A percentile compares a stretch with the other conserved stretches of the same genome.
Evolutionary conservation across 2,888 invertebrate species (phyloP).

Genomic region (Syrphus vitripennis): DNA sequence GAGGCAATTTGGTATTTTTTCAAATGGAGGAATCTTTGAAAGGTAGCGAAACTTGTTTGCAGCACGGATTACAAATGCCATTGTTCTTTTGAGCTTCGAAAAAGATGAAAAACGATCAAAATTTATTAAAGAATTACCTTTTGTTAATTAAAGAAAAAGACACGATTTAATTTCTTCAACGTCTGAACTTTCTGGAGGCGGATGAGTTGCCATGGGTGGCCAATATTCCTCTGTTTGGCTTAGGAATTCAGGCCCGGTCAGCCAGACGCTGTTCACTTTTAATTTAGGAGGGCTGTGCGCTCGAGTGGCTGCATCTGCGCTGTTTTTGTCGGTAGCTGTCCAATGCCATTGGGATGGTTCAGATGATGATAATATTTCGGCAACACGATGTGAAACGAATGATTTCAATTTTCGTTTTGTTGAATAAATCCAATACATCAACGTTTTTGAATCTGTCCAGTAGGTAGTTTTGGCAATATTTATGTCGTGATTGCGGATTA

Average conservation of each 20-base stretch:
- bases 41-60: neutral
- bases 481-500: constrained; percentile 22
- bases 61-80: neutral
- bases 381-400: constrained; percentile 72
- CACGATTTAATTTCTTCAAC: neutral
- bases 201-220: neutral
- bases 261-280: constrained; percentile 36
- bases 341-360: constrained; percentile 72
- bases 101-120: neutral
- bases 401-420: constrained; percentile 65
- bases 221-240: constrained; percentile 26
- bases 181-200: neutral
- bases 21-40: neutral
- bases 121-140: neutral
- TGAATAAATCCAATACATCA: constrained; percentile 49
- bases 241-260: constrained; percentile 48
- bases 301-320: constrained; percentile 72
- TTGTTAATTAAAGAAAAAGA: neutral
- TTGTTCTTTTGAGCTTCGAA: neutral
- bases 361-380: constrained; percentile 65
- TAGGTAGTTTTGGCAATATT: constrained; percentile 17
- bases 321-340: constrained; percentile 70
- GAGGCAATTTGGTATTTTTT: neutral
- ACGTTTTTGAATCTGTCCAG: constrained; percentile 48
- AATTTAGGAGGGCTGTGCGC: constrained; percentile 35